A percentile compares a stretch with the other conserved stretches of the same genome.
phyloP scores from a whole-genome alignment of 2,797 vertebrate genomes.

The Neopelma chrysocephalum region DNA sequence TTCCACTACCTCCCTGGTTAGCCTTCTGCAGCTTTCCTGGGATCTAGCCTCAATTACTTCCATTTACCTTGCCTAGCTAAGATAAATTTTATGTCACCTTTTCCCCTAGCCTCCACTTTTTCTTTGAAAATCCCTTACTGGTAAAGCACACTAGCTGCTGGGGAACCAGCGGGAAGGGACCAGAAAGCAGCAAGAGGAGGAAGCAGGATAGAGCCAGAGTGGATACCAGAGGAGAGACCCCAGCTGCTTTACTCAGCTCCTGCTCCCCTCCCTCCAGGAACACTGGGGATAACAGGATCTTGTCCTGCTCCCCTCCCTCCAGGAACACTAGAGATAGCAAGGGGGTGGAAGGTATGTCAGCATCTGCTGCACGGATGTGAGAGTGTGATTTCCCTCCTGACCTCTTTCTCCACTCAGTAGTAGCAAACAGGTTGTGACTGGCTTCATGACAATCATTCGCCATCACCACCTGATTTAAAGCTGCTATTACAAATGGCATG shows the following conservation, averaged over 20 bases:
- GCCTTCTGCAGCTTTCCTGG: background rate
- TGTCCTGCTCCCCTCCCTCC: background rate
- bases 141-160: background rate
- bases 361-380: background rate
- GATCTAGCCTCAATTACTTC: background rate
- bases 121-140: background rate
- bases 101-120: background rate
- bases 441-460: background rate
- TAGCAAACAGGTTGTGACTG: background rate
- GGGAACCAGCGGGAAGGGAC: background rate
- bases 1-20: background rate
- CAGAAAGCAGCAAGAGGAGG: background rate
- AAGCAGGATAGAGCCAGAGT: fast-evolving
- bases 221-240: background rate
- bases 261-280: background rate
- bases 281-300: background rate
- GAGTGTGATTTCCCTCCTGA: background rate
- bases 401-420: background rate
- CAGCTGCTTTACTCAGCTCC: fast-evolving
- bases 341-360: background rate
- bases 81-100: background rate
- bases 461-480: constrained; percentile 16
- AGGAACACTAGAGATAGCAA: background rate
- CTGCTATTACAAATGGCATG: background rate
- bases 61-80: background rate